Base-by-base conservation (phyloP, 2,888 invertebrate genomes). In the Trissonchulus sp. region DNA sequence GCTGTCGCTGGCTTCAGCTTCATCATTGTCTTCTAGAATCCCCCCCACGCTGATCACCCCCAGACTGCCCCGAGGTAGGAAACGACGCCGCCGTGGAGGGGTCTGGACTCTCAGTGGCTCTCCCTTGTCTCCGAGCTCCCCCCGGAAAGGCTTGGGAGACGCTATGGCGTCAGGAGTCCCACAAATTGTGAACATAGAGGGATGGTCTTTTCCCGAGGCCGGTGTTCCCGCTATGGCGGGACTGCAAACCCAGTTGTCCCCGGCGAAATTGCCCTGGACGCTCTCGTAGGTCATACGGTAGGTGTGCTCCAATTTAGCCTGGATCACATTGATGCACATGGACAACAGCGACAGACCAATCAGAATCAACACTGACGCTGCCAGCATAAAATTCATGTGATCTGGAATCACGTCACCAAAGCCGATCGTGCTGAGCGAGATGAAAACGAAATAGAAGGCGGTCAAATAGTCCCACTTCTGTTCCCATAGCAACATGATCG, bases 321-420 rank as follows among this genome's bases (percentile, higher is more conserved):
- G 68, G 28, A 30, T 33, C n/a, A 65, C 68, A 65, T 65, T 65
- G 68, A 65, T 65, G 28, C 68, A 65, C 68, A 65, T 65, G 8
- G 33, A 33, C 18, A 65, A 18, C 8, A 65, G 68, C 31, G 68
- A 65, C n/a, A 65, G 68, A n/a, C 68, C 68, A 28, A 65, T 65
- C 31, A 65, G n/a, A 15, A 65, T 65, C 33, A 65, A 28, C 31
- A 65, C 35, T 33, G 68, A 30, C 8, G 28, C 68, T 8, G 31
- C 33, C 33, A 65, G 31, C 35, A 65, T 65, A 34, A 33, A 65
- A 65, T 65, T 34, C 35, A 30, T 30, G n/a, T 34, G 31, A 33
- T 34, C 33, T 33, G 68, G 68, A 18, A 65, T 28, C 31, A 65
- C 68, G 28, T 65, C 68, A 33, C 68, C 68, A 65, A 65, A 65